Base-by-base conservation (phyloP, 2,113 vertebrate genomes). In the Argyrosomus japonicus region DNA sequence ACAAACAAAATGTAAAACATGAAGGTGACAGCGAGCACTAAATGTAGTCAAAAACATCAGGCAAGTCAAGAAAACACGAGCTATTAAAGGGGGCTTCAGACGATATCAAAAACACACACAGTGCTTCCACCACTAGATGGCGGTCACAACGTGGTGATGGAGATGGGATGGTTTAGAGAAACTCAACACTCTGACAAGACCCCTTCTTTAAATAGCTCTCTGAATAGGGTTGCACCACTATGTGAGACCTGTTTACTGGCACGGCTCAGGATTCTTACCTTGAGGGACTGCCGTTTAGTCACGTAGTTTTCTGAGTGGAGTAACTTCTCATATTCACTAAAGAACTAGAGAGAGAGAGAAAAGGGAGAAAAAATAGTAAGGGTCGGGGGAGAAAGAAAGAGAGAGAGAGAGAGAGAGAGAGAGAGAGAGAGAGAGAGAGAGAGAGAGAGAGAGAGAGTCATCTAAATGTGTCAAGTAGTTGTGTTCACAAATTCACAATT, bases 281-380 rank as follows among this genome's bases (percentile, higher is more conserved):
- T 99, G 90, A 99, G 93, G 71, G 98, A 99, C 90, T 99, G 98
- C 86, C 98, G 96, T 94, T 99, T 99, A 50, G 98, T 99, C 89
- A 99, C 98, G 0, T 99, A 99, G 94, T 99, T 99, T 93, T 99
- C 98, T 65, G 98, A 99, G 89, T 97, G 96, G 85, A 99, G 97
- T 79, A 99, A 95, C 91, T 99, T 99, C 94, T 99, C 98, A 82
- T 99, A 99, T 91, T 99, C 97, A 79, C 96, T 97, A 91, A 99
- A 99, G 90, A 99, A 97, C 98, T 99, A 85, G 82, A 73, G 58
- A 89, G 84, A 92, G 27, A 88, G 11, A 74, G 40, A 76, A 10
- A 21, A 5, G 21, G 54, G 11, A 62, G 50, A 45, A 1, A 54
- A 48, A 61, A 70, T 2, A 74, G n/a, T n/a, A 32, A 50, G 7